phyloP scores from a whole-genome alignment of 2,113 vertebrate species.

The Mirounga angustirostris region DNA sequence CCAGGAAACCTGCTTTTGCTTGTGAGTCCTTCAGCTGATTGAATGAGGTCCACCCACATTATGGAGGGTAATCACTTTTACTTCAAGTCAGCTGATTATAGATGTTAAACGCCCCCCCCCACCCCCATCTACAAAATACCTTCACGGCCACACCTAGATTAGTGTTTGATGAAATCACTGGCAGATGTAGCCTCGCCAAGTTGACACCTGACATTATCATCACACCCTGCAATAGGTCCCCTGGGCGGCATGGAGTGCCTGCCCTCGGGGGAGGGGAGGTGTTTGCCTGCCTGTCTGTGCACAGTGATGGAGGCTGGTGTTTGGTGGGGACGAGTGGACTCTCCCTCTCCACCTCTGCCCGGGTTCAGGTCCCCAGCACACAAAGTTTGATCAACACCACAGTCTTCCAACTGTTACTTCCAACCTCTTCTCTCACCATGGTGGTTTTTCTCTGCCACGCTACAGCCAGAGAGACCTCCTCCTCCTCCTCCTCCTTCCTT shows the following conservation, averaged over 20 bases:
- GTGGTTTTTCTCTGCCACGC: not conserved
- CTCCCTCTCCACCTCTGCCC: not conserved
- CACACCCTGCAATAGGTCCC: not conserved
- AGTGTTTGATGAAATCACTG: not conserved
- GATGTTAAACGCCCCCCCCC: too few relatives aligned
- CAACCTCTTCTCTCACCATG: not conserved
- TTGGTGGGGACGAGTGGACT: not conserved
- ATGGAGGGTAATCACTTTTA: not conserved
- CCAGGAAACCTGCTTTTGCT: not conserved
- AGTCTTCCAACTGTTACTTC: not conserved
- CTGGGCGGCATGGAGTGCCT: not conserved
- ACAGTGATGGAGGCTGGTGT: not conserved
- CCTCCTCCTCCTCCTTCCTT: too few relatives aligned
- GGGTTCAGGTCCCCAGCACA: not conserved
- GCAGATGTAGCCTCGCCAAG: not conserved
- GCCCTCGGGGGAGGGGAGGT: not conserved
- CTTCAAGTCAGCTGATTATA: not conserved
- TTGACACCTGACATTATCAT: not conserved
- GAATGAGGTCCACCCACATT: not conserved
- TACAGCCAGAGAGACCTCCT: not conserved
- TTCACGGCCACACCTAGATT: not conserved
- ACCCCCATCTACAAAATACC: not conserved
- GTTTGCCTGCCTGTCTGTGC: not conserved
- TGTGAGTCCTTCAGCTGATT: not conserved
- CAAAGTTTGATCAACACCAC: not conserved